Percentiles rank a stretch among this genome's conserved stretches.
These are phyloP conservation scores for Lepidurus couesii DNA, from an alignment of 1,140 invertebrate species.

Conservation along the genomic window DNA sequence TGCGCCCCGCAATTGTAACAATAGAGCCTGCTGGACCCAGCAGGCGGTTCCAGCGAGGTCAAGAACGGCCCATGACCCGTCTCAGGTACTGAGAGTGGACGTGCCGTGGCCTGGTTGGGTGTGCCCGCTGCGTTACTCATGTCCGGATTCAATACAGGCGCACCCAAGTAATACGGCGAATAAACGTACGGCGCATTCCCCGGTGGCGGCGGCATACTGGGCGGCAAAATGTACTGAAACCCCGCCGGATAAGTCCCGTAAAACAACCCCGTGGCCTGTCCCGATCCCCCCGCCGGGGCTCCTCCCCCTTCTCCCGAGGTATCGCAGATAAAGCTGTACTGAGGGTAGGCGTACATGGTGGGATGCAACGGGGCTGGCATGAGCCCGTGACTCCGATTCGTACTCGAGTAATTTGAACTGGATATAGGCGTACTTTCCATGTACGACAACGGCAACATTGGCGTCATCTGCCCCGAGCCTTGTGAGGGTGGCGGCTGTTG, in stretches of 20 bases:
- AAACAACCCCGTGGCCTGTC: background rate
- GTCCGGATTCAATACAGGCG: background rate
- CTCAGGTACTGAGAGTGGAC: slow-evolving; percentile 22
- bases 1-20: slow-evolving; percentile 70
- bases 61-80: background rate
- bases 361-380: background rate
- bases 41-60: slow-evolving; percentile 26
- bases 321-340: background rate
- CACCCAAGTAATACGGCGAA: background rate
- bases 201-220: background rate
- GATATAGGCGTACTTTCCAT: background rate
- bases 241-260: background rate
- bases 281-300: background rate
- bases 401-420: background rate
- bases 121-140: background rate
- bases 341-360: background rate
- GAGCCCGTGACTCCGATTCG: background rate
- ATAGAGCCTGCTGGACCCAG: slow-evolving; percentile 45
- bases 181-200: background rate
- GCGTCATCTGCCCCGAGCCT: background rate
- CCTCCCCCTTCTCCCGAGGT: background rate
- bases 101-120: slow-evolving; percentile 24
- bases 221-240: background rate
- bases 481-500: background rate
- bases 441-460: background rate